Percentiles rank a stretch among this genome's conserved stretches.
Conservation (phyloP, 2,113 vertebrate genomes). For the Cercopithecus mona region DNA sequence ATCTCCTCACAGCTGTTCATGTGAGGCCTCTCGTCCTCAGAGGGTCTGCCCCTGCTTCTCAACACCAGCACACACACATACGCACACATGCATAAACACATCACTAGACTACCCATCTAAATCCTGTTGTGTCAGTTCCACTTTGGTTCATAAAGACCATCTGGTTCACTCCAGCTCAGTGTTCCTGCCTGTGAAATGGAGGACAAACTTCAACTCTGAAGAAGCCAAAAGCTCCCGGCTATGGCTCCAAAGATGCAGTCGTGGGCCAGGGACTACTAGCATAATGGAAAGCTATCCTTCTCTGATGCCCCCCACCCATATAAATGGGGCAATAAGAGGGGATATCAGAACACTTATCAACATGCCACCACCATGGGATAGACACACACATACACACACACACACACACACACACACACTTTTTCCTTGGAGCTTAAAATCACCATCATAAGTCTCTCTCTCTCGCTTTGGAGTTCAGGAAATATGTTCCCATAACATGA, state of each 20-base stretch:
- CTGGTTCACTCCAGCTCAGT: not conserved
- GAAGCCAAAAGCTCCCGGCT: not conserved
- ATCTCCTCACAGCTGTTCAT: not conserved
- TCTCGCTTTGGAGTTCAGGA: not conserved
- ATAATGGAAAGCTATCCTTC: not conserved
- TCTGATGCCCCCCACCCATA: not conserved
- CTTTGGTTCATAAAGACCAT: not conserved
- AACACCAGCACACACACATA: not conserved
- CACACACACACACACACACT: not conserved
- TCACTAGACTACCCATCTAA: not conserved
- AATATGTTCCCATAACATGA: not conserved
- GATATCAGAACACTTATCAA: not conserved
- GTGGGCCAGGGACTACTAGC: not conserved
- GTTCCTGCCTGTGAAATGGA: conserved; percentile 27
- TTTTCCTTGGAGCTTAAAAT: conserved; percentile 34
- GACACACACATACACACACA: not conserved
- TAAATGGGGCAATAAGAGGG: not conserved
- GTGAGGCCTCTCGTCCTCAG: not conserved
- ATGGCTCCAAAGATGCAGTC: not conserved
- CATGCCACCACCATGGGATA: not conserved
- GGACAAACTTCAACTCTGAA: conserved; percentile 1
- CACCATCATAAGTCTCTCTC: not conserved
- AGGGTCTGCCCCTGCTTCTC: not conserved
- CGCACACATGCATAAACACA: not conserved
- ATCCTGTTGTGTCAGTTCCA: conserved; percentile 7